Evolutionary conservation across 2,888 invertebrate species (phyloP), one percentile per base, ranked within the genome.

Genomic region (Meloe dianella): DNA sequence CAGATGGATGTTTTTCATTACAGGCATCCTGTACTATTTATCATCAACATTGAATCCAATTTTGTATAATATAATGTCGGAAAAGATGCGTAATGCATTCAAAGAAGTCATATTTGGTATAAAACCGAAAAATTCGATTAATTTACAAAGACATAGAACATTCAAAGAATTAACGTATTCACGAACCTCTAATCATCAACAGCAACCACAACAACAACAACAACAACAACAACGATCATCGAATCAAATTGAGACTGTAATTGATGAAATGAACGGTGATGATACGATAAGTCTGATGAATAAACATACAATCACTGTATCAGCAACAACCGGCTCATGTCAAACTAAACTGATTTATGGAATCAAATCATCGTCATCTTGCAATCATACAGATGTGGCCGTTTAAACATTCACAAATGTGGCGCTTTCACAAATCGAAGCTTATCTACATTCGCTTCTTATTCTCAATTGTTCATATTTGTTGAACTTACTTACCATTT

Each of bases 21-120:
- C 93, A 12, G 95, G 95, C 0, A 89, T 91, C 68, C 88, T 94
- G 64, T 95, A 95, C 84, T 95, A 94, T 83, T 89, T 94, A 69
- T 91, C 91, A 0, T 83, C 82, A 5, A 94, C 94, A 0, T 89
- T 94, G 73, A 95, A 95, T 84, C 95, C 95, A 0, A 92, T 95
- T 71, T 84, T 95, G 0, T 95, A 95, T 82, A 95, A 94, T 81
- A 88, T 94, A 1, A 94, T 95, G 94, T 84, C 84, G 17, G 81
- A 81, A 78, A 91, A 91, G 76, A 95, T 94, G 84, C 87, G 94
- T 20, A 86, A 88, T 20, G 94, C 94, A 0, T 94, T 94, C 80
- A 89, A 88, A 68, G 90, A 91, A 78, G 91, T 92, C 0, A 85
- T 93, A 63, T 91, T 91, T 81, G 90, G 91, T 73, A 85, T 86